Conservation (phyloP, 2,113 vertebrate species). For the Gnathonemus echidnorhynchus region DNA sequence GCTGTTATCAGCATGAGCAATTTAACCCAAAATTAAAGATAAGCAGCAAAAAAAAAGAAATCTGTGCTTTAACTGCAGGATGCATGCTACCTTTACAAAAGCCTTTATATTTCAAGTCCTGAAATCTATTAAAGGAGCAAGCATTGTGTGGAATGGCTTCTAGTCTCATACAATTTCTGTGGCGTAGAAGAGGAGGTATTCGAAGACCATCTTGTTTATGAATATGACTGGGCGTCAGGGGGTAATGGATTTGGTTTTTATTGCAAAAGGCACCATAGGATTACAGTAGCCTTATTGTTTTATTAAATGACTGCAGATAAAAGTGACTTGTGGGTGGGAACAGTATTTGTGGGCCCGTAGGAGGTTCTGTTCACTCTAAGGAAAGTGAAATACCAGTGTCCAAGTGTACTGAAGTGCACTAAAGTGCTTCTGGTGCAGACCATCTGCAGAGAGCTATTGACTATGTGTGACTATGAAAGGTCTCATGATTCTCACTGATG, state of each 20-base stretch:
- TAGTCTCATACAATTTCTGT: background rate
- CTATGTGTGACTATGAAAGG: background rate
- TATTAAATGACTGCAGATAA: constrained; percentile 2
- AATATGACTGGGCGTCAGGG: background rate
- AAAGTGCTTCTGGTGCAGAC: background rate
- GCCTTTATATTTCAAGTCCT: background rate
- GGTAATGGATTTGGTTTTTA: constrained; percentile 1
- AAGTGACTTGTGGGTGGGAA: background rate
- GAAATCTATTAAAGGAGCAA: background rate
- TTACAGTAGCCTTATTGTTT: background rate
- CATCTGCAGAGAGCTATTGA: background rate
- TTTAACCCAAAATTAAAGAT: background rate
- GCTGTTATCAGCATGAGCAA: background rate
- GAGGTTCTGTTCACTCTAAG: background rate
- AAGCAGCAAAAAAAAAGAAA: background rate
- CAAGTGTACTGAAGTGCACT: background rate
- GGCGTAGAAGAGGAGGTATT: background rate
- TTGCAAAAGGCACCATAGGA: background rate
- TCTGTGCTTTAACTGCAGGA: background rate
- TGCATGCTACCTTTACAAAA: background rate
- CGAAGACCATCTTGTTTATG: background rate
- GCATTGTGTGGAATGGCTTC: background rate
- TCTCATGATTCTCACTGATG: background rate
- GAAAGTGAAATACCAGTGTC: background rate
- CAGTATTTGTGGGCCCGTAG: background rate